A percentile compares a stretch with the other conserved stretches of the same genome.
Conservation (phyloP, 2,797 vertebrate species). For the Enteromius fasciolatus region DNA sequence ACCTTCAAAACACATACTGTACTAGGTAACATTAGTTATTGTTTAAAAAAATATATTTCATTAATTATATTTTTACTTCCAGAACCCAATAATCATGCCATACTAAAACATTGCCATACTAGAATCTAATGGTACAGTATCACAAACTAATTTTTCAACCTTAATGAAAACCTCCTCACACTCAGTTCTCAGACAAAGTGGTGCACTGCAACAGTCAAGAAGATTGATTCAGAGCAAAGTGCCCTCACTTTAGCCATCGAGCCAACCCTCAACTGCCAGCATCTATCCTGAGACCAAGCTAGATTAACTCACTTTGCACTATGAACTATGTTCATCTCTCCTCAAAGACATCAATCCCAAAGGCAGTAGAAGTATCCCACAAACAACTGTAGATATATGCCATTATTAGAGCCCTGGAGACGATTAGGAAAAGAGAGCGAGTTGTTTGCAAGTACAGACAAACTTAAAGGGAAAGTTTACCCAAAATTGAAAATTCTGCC, state of each 20-base stretch:
- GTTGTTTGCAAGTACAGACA: neutral
- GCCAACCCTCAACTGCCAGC: constrained; percentile 2
- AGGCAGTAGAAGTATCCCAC: neutral
- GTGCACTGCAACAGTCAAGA: constrained; percentile 6
- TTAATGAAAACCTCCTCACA: constrained; percentile 33
- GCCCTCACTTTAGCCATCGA: constrained; percentile 15
- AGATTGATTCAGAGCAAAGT: constrained; percentile 30
- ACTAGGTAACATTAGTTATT: neutral
- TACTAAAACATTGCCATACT: neutral
- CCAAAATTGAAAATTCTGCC: neutral
- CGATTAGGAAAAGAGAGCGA: neutral
- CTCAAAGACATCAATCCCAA: constrained; percentile 19
- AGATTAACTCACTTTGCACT: constrained; percentile 13
- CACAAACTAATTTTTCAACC: constrained; percentile 6
- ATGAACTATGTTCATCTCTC: constrained; percentile 13
- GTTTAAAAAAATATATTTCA: neutral
- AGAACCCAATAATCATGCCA: neutral
- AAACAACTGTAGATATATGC: neutral
- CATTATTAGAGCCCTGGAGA: neutral
- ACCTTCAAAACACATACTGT: neutral
- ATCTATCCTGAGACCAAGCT: constrained; percentile 20
- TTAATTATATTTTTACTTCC: neutral
- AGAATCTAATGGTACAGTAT: neutral
- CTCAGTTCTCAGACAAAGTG: constrained; percentile 5
- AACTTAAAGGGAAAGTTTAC: neutral